Evolutionary conservation across 2,113 vertebrate species (phyloP).

Genomic region (Notarius quadriscutis): DNA sequence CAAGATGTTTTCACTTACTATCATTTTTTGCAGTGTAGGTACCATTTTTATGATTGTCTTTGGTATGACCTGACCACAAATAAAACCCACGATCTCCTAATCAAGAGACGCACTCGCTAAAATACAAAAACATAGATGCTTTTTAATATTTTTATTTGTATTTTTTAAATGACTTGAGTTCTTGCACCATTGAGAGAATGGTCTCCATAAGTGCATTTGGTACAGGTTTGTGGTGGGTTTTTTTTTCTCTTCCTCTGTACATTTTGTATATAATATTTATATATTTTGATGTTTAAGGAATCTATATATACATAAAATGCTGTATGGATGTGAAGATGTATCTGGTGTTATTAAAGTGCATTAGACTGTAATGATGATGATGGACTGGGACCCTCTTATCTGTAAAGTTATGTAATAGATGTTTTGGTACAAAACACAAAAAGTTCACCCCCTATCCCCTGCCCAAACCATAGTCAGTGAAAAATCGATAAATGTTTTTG

Average conservation of each 20-base stretch:
- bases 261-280: conserved; percentile 72
- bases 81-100: too few species aligned
- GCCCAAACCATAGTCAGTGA: too few species aligned
- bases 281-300: conserved; percentile 50
- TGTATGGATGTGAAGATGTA: conserved; percentile 23
- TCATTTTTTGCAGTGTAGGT: too few species aligned
- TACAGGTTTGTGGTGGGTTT: conserved; percentile 50
- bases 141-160: too few species aligned
- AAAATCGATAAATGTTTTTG: too few species aligned
- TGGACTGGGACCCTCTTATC: not conserved
- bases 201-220: conserved; percentile 46
- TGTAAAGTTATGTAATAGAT: not conserved
- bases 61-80: too few species aligned
- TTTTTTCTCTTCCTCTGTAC: conserved; percentile 23
- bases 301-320: conserved; percentile 8
- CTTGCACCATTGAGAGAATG: not conserved
- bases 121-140: too few species aligned
- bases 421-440: not conserved
- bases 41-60: too few species aligned
- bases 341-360: not conserved
- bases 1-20: too few species aligned
- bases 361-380: not conserved
- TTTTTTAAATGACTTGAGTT: not conserved
- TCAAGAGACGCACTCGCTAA: too few species aligned
- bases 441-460: not conserved